Evolutionary conservation across 2,888 invertebrate genomes (phyloP).

Genomic region (Plutella xylostella): DNA sequence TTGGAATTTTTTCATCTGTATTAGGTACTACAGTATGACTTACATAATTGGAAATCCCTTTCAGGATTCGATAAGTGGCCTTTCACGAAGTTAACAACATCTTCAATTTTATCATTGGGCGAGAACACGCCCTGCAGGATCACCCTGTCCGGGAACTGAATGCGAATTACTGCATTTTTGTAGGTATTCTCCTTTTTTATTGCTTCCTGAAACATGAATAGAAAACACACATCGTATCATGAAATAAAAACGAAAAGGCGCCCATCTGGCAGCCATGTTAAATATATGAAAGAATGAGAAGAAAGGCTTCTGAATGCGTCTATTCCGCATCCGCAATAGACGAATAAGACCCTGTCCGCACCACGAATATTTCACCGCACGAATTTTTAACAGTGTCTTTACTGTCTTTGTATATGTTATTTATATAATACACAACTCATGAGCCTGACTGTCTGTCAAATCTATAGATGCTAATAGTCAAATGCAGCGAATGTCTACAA

Average conservation of each 20-base stretch:
- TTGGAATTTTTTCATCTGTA: too few relatives aligned
- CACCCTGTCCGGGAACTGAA: slow-evolving; percentile 88
- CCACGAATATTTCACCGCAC: too few relatives aligned
- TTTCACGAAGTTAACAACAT: slow-evolving; percentile 80
- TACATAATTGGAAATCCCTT: slow-evolving; percentile 83
- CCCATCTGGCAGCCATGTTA: too few relatives aligned
- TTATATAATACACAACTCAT: too few relatives aligned
- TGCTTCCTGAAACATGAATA: slow-evolving; percentile 31
- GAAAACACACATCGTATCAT: too few relatives aligned
- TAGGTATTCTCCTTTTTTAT: slow-evolving; percentile 72
- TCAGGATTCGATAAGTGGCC: slow-evolving; percentile 75
- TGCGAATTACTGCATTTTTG: slow-evolving; percentile 81
- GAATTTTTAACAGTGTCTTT: not conserved
- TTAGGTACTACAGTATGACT: too few relatives aligned
- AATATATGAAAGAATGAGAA: too few relatives aligned
- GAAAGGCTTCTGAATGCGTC: too few relatives aligned
- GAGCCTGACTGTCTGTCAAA: too few relatives aligned
- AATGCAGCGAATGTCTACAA: slow-evolving; percentile 22
- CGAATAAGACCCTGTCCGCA: not conserved
- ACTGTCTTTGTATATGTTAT: not conserved
- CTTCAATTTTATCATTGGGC: slow-evolving; percentile 78
- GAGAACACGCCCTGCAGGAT: slow-evolving; percentile 89
- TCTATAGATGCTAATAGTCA: too few relatives aligned
- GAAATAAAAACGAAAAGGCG: too few relatives aligned
- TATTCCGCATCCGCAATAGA: too few relatives aligned